Base-by-base conservation (phyloP, 1,140 invertebrate species). In the Pseudomyrmex pallidus region DNA sequence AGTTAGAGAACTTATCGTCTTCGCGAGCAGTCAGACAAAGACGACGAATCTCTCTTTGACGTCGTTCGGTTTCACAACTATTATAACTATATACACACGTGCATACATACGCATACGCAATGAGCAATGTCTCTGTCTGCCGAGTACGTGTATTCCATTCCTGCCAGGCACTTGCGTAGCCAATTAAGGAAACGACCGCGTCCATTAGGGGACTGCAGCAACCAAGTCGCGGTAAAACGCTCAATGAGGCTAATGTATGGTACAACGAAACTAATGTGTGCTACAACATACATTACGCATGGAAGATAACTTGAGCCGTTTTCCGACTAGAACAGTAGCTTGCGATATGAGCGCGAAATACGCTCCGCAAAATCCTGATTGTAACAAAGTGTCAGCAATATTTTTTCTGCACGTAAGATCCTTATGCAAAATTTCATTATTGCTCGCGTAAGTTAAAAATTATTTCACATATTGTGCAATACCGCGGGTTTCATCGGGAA, bases 1-100 rank as follows among this genome's bases (percentile, higher is more conserved):
- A 91, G 90, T 90, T 91, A 88, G 62, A 56, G 82, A 83, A 77
- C 52, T 54, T 70, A 22, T 15, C 52, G 85, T 85, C 83, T 85
- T 66, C 22, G 12, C 62, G 68, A 63, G n/a, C 48, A 56, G 48
- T 13, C 63, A 35, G 52, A 66, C 74, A 70, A 85, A 78, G 66
- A 54, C 20, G 5, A 13, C 54, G 13, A 25, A 46, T 35, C 74
- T 25, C 70, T 22, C 50, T n/a, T 25, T 35, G n/a, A 57, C 15
- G 77, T 82, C 50, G 68, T 73, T 82, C 52, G 25, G 52, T 68
- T 66, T 78, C 74, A 35, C 35, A 25, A 70, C 76, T 35, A 52
- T 52, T 35, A 13, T 52, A 70, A 70, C 20, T 70, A 52, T 56
- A 54, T 13, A 22, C 17, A 76, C 59, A 22, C 25, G 10, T 5